These are phyloP conservation scores for Trichosurus vulpecula DNA, from an alignment of 2,797 vertebrate genomes.

Conservation along the genomic window DNA sequence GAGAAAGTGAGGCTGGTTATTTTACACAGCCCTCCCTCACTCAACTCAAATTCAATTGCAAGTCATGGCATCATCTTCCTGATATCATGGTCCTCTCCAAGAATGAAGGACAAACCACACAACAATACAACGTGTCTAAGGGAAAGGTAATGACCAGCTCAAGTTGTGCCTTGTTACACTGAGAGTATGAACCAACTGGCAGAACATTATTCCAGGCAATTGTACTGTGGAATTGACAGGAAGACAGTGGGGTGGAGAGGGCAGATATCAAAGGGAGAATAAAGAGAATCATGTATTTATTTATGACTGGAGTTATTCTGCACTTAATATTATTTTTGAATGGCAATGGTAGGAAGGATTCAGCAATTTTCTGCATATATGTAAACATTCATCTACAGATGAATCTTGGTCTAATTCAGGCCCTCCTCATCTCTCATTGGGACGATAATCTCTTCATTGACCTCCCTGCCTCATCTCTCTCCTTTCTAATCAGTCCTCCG, in stretches of 20 bases:
- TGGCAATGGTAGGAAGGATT: constrained; percentile 16
- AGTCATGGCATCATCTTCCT: no score
- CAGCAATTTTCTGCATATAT: neutral
- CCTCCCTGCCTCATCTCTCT: neutral
- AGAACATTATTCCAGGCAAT: neutral
- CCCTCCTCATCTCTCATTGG: neutral
- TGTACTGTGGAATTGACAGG: constrained; percentile 16
- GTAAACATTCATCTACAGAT: neutral
- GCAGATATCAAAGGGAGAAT: neutral
- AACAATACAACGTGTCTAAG: neutral
- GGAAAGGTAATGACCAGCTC: neutral
- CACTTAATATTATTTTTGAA: constrained; percentile 16
- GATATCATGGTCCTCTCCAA: no score
- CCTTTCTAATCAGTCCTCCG: neutral
- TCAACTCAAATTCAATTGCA: no score
- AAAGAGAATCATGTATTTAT: neutral
- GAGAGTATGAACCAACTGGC: neutral
- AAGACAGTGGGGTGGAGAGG: neutral
- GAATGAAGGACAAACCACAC: no score
- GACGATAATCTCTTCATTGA: neutral
- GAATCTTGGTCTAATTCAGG: neutral
- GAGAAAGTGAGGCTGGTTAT: no score
- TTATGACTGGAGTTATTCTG: neutral
- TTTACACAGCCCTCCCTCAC: no score
- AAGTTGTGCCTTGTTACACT: constrained; percentile 3